Percentiles rank a stretch among this genome's conserved stretches.
Evolutionary conservation across 1,140 invertebrate species (phyloP).

Genomic region (Calephelis virginiensis): DNA sequence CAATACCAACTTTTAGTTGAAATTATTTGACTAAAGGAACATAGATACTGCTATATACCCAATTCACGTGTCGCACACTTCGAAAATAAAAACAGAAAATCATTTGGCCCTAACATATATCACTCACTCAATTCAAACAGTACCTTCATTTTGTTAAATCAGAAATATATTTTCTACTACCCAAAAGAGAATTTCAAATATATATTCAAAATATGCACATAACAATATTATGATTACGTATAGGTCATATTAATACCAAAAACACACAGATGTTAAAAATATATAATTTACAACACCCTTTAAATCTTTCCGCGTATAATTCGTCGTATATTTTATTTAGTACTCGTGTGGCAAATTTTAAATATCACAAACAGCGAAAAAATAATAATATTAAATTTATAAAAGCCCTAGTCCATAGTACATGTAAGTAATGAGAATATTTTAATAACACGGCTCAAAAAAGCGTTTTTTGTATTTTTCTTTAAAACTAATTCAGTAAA

Average conservation of each 20-base stretch:
- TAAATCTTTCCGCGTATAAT: not conserved
- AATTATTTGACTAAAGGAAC: conserved; percentile 73
- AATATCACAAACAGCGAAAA: conserved; percentile 7
- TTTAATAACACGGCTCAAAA: not conserved
- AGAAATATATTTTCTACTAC: conserved; percentile 2
- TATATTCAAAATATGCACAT: conserved; percentile 13
- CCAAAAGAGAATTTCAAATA: conserved; percentile 8
- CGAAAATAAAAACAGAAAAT: conserved; percentile 29
- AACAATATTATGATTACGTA: conserved; percentile 10
- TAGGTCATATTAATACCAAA: conserved; percentile 10
- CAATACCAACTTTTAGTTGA: conserved; percentile 75
- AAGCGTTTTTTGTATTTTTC: too few species aligned
- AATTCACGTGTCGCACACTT: conserved; percentile 59
- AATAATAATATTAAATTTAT: not conserved
- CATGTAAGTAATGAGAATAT: not conserved
- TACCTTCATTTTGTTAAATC: conserved; percentile 19
- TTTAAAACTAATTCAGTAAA: too few species aligned
- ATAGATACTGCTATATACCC: conserved; percentile 48
- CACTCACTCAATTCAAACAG: conserved; percentile 30
- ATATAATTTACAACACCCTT: not conserved
- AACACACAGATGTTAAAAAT: conserved; percentile 2
- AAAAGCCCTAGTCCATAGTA: not conserved
- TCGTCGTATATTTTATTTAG: conserved; percentile 10
- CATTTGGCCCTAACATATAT: conserved; percentile 22
- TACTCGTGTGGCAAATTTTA: not conserved